Base-by-base conservation (phyloP, 2,113 vertebrate species). In the Mastomys coucha region DNA sequence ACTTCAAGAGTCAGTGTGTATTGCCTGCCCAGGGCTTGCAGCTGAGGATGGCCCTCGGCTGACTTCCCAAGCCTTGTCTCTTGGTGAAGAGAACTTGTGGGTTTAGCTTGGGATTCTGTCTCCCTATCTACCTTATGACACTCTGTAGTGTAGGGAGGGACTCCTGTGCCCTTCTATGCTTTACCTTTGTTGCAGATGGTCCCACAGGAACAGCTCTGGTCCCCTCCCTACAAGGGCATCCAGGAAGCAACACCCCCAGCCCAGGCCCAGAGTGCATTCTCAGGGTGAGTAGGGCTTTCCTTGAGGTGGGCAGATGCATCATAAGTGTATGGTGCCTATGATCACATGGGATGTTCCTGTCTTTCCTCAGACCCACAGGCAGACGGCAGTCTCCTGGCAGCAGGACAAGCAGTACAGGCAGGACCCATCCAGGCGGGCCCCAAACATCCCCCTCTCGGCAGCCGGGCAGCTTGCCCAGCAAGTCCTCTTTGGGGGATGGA, bases 171-270 rank as follows among this genome's bases (percentile, higher is more conserved):
- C 51, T 78, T 45, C 90, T 87, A 81, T 96, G 13, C 33, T 72
- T 63, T 56, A 28, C 51, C 70, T 94, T 94, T 53, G 82, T 91
- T 69, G 20, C 91, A 99, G 99, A 60, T 98, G 0, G 0, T 98
- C 72, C 98, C 98, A 0, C 97, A 98, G 95, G 97, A 97, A 72
- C 98, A 98, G 93, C 96, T 99, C 85, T 95, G 97, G 89, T 67
- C 86, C 0, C 0, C 73, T 75, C 31, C 82, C 36, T 31, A 88
- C 91, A 69, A 75, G 49, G 91, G 75, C 36, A 36, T 33, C 92
- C 96, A 86, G 51, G 42, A 42, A 88, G 7, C 93, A 36, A 76
- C 26, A 12, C 16, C 72, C 36, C 53, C 91, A 1, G 24, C 65
- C 69, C 92, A 93, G n/a, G 77, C 96, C 87, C n/a, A 0, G 49